Evolutionary conservation across 2,797 vertebrate species (phyloP), one percentile per base, ranked within the genome.

Genomic region (Buphagus erythrorhynchus): DNA sequence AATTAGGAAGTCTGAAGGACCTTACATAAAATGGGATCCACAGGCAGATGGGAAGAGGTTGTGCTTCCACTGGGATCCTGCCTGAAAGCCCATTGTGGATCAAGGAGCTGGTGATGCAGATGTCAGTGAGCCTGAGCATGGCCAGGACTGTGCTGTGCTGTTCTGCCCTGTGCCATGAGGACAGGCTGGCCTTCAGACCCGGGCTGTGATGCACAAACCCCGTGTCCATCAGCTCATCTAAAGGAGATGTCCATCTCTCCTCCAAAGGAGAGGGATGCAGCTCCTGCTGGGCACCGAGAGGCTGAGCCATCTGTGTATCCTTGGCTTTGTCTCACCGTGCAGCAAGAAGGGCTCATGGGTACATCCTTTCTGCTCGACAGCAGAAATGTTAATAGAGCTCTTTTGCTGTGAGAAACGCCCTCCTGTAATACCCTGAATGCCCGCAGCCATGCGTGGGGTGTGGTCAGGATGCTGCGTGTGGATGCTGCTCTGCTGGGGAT

Each of bases 401-500:
- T 45, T n/a, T 2, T 12, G 21, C 46, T 38, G 16, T 3, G 26
- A 46, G 31, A 16, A 73, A 67, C 48, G 5, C 5, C 33, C 25
- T 26, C 42, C 61, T 21, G 3, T 10, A 9, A 17, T 3, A 15
- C 7, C 25, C n/a, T 3, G 5, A 6, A 28, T 40, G 17, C 14
- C 19, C 22, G 16, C 36, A 29, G 3, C 13, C 15, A 1, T 6
- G 38, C 46, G 3, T 21, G 22, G 12, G 10, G 5, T 22, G 22
- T n/a, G 51, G 42, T 18, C 42, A 9, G 51, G 13, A 4, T 13
- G 18, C 45, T n/a, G 28, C 4, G 25, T 6, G 46, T 6, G 61
- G n/a, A 1, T 25, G 49, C 46, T 31, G 5, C 11, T 10, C 20
- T 0, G 0, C 35, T n/a, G 8, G 0, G 38, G 17, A 5, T 11